Evolutionary conservation across 2,113 vertebrate species (phyloP).

Genomic region (Cebidichthys violaceus): DNA sequence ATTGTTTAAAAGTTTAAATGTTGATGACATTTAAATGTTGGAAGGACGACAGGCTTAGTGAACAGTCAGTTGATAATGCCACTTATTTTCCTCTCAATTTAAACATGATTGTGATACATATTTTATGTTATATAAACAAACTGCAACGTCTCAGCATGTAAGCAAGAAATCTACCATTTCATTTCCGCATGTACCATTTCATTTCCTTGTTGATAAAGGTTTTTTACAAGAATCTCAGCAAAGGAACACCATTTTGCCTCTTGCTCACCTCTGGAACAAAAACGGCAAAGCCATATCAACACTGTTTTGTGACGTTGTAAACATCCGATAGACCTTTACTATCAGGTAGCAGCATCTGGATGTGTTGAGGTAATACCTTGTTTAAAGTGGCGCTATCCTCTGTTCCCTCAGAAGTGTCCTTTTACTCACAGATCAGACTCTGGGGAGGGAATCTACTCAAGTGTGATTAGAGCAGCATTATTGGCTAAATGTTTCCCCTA

Average conservation of each 20-base stretch:
- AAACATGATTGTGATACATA: not conserved
- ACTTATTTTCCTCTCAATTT: too few relatives aligned
- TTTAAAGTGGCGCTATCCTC: constrained; percentile 21
- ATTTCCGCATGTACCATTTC: not conserved
- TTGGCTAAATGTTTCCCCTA: constrained; percentile 62
- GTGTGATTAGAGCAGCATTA: constrained; percentile 66
- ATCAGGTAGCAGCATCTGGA: constrained; percentile 23
- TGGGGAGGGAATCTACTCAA: constrained; percentile 53
- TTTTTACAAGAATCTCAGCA: not conserved
- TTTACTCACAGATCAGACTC: constrained; percentile 49
- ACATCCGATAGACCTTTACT: constrained; percentile 26
- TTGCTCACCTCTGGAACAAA: not conserved
- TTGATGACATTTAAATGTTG: too few relatives aligned
- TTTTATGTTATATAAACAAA: not conserved
- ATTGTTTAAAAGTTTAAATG: too few relatives aligned
- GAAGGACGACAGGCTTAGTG: too few relatives aligned
- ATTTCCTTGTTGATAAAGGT: not conserved
- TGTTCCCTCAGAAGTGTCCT: constrained; percentile 7
- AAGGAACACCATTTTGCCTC: not conserved
- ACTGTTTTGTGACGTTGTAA: constrained; percentile 25
- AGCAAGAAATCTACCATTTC: not conserved
- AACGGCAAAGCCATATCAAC: constrained; percentile 1
- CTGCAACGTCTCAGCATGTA: not conserved
- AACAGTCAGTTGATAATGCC: too few relatives aligned
- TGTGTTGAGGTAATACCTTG: constrained; percentile 18